Percentiles rank a stretch among this genome's conserved stretches.
These are phyloP conservation scores for Somateria mollissima DNA, from an alignment of 2,797 vertebrate genomes.

Conservation along the genomic window DNA sequence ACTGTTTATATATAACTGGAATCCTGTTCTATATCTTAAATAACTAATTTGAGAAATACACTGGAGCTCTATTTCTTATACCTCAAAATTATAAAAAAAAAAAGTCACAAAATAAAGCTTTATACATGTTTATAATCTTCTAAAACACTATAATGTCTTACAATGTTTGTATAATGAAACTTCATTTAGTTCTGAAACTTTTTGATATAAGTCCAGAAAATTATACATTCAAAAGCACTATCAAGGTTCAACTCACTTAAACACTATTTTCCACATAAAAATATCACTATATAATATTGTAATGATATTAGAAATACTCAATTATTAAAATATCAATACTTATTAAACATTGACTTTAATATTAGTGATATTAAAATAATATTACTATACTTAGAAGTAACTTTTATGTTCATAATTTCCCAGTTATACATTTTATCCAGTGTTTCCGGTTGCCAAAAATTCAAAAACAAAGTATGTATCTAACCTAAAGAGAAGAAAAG, in stretches of 20 bases:
- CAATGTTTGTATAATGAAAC: not conserved
- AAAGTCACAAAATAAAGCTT: not conserved
- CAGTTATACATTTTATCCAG: not conserved
- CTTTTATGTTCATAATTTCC: not conserved
- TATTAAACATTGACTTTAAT: too few relatives aligned
- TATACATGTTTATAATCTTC: not conserved
- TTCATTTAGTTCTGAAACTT: not conserved
- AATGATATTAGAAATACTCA: too few relatives aligned
- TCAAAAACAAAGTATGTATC: not conserved
- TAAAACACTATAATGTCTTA: not conserved
- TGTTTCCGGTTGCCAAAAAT: not conserved
- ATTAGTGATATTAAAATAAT: not conserved
- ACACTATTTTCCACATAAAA: not conserved
- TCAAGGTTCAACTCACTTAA: not conserved
- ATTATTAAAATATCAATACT: too few relatives aligned
- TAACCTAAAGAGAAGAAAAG: not conserved
- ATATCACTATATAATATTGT: not conserved
- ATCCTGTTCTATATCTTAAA: not conserved
- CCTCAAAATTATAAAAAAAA: not conserved
- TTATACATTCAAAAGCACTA: not conserved
- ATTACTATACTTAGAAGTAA: not conserved
- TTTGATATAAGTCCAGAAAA: not conserved
- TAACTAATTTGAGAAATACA: not conserved
- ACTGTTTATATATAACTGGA: not conserved
- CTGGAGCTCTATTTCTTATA: not conserved